phyloP scores from a whole-genome alignment of 1,140 invertebrate species.

The Teleogryllus occipitalis region DNA sequence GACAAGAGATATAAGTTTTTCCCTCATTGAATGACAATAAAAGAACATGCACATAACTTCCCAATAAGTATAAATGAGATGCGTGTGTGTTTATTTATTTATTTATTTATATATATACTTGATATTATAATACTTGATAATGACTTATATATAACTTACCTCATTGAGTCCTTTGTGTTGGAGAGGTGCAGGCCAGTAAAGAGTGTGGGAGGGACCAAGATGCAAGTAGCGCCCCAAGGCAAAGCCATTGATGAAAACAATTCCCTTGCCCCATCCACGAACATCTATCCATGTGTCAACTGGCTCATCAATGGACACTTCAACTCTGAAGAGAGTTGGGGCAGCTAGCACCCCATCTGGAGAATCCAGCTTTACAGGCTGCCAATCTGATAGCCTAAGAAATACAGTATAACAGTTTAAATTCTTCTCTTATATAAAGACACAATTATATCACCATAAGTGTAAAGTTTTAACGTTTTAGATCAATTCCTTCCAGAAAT shows the following conservation, averaged over 20 bases:
- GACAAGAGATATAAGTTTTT: too few relatives aligned
- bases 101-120: too few relatives aligned
- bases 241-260: constrained; percentile 56
- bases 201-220: constrained; percentile 47
- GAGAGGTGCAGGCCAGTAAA: constrained; percentile 50
- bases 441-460: neutral
- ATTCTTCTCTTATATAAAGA: neutral
- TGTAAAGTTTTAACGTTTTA: too few relatives aligned
- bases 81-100: too few relatives aligned
- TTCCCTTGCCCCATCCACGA: constrained; percentile 43
- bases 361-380: neutral
- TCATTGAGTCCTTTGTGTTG: constrained; percentile 44
- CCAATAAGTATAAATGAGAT: too few relatives aligned
- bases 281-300: constrained; percentile 38
- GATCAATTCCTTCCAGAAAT: too few relatives aligned
- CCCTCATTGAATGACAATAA: too few relatives aligned
- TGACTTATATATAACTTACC: constrained; percentile 27
- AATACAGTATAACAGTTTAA: neutral
- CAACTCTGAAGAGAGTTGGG: constrained; percentile 32
- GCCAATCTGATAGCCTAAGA: constrained; percentile 25
- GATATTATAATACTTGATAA: too few relatives aligned
- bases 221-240: constrained; percentile 50
- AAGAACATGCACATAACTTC: too few relatives aligned
- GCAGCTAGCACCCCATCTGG: constrained; percentile 15
- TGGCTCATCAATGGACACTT: constrained; percentile 29